Conservation (phyloP, 2,797 vertebrate genomes). For the Stomatorhinus walkeri region DNA sequence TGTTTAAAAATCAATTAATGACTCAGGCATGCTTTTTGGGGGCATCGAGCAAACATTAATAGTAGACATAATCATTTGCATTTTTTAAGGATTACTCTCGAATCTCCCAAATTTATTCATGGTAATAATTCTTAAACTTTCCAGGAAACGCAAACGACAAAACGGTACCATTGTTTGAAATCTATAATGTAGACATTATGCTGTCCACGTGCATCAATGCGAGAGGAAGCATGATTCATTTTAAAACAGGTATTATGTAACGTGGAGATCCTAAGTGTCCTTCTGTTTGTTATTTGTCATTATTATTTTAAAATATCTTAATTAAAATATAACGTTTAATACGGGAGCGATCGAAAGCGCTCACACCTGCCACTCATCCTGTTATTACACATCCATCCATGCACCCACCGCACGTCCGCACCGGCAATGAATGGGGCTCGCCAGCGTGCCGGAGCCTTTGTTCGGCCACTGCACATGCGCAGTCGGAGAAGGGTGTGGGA, state of each 20-base stretch:
- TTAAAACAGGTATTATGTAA: neutral
- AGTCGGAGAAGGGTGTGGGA: neutral
- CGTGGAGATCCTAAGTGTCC: neutral
- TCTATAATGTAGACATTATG: neutral
- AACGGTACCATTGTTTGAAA: neutral
- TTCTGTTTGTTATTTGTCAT: neutral
- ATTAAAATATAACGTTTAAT: neutral
- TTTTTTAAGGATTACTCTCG: neutral
- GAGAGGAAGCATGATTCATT: neutral
- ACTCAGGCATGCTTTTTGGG: neutral
- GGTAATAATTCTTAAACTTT: neutral
- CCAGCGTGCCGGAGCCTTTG: neutral
- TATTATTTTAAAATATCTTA: neutral
- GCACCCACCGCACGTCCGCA: neutral
- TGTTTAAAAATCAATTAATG: neutral
- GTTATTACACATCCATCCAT: neutral
- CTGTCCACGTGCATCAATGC: neutral
- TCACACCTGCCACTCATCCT: neutral
- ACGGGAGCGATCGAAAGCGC: neutral
- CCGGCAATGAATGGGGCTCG: neutral
- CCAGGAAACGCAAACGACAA: neutral
- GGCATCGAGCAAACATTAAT: neutral
- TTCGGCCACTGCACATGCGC: conserved; percentile 1
- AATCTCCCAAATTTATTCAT: neutral
- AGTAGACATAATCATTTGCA: neutral